A percentile compares a stretch with the other conserved stretches of the same genome.
phyloP scores from a whole-genome alignment of 1,140 invertebrate genomes.

The Zaprionus africanus region DNA sequence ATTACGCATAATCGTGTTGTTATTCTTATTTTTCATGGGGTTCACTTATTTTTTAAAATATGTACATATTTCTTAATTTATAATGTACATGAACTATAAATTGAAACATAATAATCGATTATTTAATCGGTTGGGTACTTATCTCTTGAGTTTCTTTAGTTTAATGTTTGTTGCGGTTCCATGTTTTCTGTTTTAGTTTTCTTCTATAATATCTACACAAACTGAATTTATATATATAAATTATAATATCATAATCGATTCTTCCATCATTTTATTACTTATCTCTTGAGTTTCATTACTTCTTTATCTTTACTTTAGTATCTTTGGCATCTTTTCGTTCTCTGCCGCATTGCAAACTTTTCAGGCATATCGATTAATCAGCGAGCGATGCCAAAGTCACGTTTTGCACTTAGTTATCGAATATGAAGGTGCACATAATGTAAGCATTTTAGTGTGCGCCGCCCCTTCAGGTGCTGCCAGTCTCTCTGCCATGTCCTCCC shows the following conservation, averaged over 20 bases:
- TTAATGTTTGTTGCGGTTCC: too few relatives aligned
- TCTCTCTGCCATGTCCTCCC: background rate
- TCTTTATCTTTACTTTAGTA: background rate
- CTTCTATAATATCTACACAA: background rate
- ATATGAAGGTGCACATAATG: constrained; percentile 37
- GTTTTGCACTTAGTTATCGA: constrained; percentile 68
- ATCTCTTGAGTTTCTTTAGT: background rate
- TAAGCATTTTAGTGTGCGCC: constrained; percentile 1
- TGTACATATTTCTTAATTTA: background rate
- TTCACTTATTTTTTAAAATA: background rate
- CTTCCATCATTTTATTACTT: background rate
- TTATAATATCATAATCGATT: background rate
- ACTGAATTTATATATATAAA: background rate
- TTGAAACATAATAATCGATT: background rate
- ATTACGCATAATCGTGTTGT: background rate
- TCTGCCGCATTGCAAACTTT: constrained; percentile 36
- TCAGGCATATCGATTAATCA: constrained; percentile 69
- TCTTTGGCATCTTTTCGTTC: background rate
- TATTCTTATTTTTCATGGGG: background rate
- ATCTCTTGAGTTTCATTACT: background rate
- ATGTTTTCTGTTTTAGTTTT: background rate
- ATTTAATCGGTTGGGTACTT: background rate
- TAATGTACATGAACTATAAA: background rate
- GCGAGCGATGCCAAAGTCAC: constrained; percentile 61
- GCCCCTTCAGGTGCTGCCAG: background rate